Base-by-base conservation (phyloP, 2,797 vertebrate species). In the Schizopygopsis malacanthus region DNA sequence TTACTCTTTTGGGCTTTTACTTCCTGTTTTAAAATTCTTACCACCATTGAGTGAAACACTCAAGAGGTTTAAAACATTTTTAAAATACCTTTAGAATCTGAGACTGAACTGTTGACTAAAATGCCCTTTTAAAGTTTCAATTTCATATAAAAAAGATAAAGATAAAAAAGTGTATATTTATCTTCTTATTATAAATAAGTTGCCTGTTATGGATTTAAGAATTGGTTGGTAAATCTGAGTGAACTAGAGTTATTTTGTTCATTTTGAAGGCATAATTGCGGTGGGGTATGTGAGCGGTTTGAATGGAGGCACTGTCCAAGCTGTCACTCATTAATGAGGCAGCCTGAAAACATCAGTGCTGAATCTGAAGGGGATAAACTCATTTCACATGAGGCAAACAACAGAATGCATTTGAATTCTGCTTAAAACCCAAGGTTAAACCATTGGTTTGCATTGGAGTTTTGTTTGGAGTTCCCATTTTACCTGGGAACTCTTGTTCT, bases 201-300 rank as follows among this genome's bases (percentile, higher is more conserved):
- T 22, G 25, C 63, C 43, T 54, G 7, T 52, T 50, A 22, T 39
- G 33, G 28, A 69, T 69, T 52, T 70, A 12, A 70, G 20, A 54
- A 33, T 50, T 25, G 41, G n/a, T 7, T 39, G 2, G 1, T 56
- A 39, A 71, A 71, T 72, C 22, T 59, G 56, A 59, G 20, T 25
- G 4, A 67, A 67, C 25, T 69, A 37, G 20, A 70, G 67, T 59
- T 25, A 54, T 67, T 83, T 28, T 54, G 45, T 39, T 67, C 4
- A 50, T 39, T 76, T 77, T 77, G 47, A 67, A 65, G 63, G 45
- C 47, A 18, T 78, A 84, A 78, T 54, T 84, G 82, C 25, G 33
- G 47, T 67, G 71, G 59, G 59, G 39, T 12, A 77, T 77, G 56
- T 77, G 72, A 73, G n/a, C 39, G 61, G 61, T 69, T 69, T 41